Conservation (phyloP, 2,888 invertebrate genomes). For the Eristalis intricaria region DNA sequence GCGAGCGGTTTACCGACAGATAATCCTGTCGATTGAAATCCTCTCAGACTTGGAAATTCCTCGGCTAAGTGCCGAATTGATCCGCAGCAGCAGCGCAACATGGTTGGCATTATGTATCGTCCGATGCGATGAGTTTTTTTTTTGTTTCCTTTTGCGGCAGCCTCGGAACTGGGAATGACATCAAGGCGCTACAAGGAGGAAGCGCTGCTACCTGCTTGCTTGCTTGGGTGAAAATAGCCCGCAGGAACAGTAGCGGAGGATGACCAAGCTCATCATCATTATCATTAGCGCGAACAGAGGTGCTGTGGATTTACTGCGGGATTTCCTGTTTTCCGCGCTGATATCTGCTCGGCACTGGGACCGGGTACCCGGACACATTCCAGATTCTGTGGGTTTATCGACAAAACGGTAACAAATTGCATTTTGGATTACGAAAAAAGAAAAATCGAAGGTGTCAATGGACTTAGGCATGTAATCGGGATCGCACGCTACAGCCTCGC, state of each 20-base stretch:
- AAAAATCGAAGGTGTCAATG: conserved; percentile 6
- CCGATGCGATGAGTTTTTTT: conserved; percentile 56
- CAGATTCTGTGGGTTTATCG: conserved; percentile 42
- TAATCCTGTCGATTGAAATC: conserved; percentile 56
- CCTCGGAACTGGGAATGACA: neutral
- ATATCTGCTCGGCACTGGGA: conserved; percentile 13
- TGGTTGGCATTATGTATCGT: conserved; percentile 64
- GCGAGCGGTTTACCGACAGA: conserved; percentile 60
- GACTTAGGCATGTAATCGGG: neutral
- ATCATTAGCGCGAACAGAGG: conserved; percentile 24
- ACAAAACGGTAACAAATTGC: conserved; percentile 15
- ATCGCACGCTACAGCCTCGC: neutral
- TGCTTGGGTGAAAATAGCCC: neutral
- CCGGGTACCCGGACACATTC: neutral
- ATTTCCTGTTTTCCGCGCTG: conserved; percentile 62
- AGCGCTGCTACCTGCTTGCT: neutral
- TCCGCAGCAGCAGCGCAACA: conserved; percentile 51
- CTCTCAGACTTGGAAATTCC: conserved; percentile 26
- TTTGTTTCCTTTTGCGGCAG: conserved; percentile 45
- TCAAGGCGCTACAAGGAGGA: conserved; percentile 49
- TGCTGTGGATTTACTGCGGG: conserved; percentile 33
- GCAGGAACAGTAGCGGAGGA: conserved; percentile 37
- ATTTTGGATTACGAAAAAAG: conserved; percentile 50
- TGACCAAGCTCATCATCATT: conserved; percentile 51
- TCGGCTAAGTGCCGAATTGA: conserved; percentile 42